Evolutionary conservation across 2,113 vertebrate species (phyloP), one percentile per base, ranked within the genome.

Genomic region (Nibea albiflora): DNA sequence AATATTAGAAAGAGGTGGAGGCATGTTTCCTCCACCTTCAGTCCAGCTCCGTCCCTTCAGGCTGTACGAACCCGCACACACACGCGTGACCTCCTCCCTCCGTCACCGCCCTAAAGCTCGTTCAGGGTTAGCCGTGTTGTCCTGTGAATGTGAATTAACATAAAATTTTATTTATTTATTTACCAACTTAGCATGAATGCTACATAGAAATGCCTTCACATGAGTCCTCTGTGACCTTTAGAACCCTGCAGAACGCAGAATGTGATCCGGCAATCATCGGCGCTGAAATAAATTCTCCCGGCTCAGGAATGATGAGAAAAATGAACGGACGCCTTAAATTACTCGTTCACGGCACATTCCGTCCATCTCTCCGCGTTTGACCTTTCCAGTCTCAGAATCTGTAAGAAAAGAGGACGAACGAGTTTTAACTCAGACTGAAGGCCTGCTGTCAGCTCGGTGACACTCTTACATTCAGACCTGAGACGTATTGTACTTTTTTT

Each of bases 361-460:
- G 3, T 76, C 28, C 22, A 20, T 66, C 19, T 64, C 8, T 75
- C 26, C 31, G 31, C 11, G 31, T n/a, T 31, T 50, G 75, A 76
- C 80, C 86, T 84, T 66, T 62, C 66, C 64, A 68, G 16, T 0
- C 49, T 17, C 46, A 46, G 26, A 54, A 0, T n/a, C 4, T 12
- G 66, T 20, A 47, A 26, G 31, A 16, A 60, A 47, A 68, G 3
- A 1, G 35, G 12, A 35, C 20, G 24, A 28, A 72, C 26, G 1
- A 69, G 70, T n/a, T 84, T 61, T 58, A 72, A 42, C 17, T 76
- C 63, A 66, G 17, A 4, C 42, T 28, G 57, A 66, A 76, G 74
- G 78, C 1, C 46, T 47, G 0, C 44, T 19, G 19, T 84, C 81
- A 58, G 2, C 50, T 5, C 0, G 2, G 0, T 35, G 49, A 67